Evolutionary conservation across 1,140 invertebrate genomes (phyloP).

Genomic region (Heliconius hewitsoni): DNA sequence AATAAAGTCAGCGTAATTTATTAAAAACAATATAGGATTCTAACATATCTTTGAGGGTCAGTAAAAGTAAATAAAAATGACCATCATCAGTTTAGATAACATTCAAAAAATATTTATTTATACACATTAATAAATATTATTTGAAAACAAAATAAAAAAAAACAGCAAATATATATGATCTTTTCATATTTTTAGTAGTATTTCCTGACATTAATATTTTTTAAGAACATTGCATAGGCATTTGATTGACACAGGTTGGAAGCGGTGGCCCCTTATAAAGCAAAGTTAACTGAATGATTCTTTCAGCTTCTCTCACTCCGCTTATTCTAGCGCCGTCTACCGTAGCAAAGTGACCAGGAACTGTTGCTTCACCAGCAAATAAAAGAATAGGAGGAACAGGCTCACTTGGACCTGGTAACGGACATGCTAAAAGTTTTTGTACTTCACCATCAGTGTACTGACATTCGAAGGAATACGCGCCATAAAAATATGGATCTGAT

Average conservation of each 20-base stretch:
- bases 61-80: too few relatives aligned
- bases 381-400: slow-evolving; percentile 81
- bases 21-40: too few relatives aligned
- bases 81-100: too few relatives aligned
- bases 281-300: slow-evolving; percentile 84
- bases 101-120: too few relatives aligned
- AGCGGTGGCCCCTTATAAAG: slow-evolving; percentile 81
- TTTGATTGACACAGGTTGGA: slow-evolving; percentile 23
- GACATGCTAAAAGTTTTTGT: slow-evolving; percentile 83
- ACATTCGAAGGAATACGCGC: slow-evolving; percentile 85
- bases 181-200: too few relatives aligned
- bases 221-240: slow-evolving; percentile 12
- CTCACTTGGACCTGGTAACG: slow-evolving; percentile 82
- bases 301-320: slow-evolving; percentile 86
- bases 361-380: slow-evolving; percentile 92
- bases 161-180: too few relatives aligned
- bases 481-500: slow-evolving; percentile 84
- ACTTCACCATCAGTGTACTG: slow-evolving; percentile 77
- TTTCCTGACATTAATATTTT: not conserved
- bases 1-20: too few relatives aligned
- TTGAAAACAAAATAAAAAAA: too few relatives aligned
- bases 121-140: too few relatives aligned
- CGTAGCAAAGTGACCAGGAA: slow-evolving; percentile 82
- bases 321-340: slow-evolving; percentile 86
- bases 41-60: too few relatives aligned